Evolutionary conservation across 1,140 invertebrate genomes (phyloP), one percentile per base, ranked within the genome.

Genomic region (Laodelphax striatellus): DNA sequence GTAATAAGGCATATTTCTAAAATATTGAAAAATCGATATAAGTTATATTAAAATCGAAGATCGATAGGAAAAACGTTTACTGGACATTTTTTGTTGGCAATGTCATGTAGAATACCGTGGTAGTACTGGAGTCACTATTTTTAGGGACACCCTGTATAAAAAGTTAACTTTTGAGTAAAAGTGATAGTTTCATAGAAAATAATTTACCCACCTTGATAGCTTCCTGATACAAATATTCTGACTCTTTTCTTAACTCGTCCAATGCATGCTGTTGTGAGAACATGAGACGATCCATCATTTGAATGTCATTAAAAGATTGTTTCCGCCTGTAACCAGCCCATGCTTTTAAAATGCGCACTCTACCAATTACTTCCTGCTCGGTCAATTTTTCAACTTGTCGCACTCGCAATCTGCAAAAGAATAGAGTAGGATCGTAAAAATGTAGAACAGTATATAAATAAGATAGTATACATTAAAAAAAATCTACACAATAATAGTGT

Each of bases 161-260:
- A n/a, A n/a, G n/a, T n/a, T n/a, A n/a, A n/a, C n/a, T n/a, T n/a
- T n/a, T n/a, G n/a, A 28, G 24, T 28, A 28, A 4, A 2, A 28
- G 6, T 28, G 24, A 6, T 28, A 28, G 24, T 4, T 28, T 28
- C 2, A 6, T 28, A 28, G 2, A 28, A 28, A 5, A 9, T 38
- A 31, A 31, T 5, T 31, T 2, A 38, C 34, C 34, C 75, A 89
- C 86, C 77, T 84, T 78, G 65, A 94, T 81, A 13, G 92, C 92
- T 70, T 84, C 84, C 69, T 84, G 75, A 70, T 93, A 95, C 0
- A 95, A 74, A 42, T 90, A 84, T 70, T 89, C 84, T 0, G 90
- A 94, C 66, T 84, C 88, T 31, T 77, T 74, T 67, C 81, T 79
- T 0, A 96, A 72, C 69, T 88, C 85, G 57, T 86, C 79, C 1